Evolutionary conservation across 2,888 invertebrate genomes (phyloP).

Genomic region (Mesorhabditis sp.): DNA sequence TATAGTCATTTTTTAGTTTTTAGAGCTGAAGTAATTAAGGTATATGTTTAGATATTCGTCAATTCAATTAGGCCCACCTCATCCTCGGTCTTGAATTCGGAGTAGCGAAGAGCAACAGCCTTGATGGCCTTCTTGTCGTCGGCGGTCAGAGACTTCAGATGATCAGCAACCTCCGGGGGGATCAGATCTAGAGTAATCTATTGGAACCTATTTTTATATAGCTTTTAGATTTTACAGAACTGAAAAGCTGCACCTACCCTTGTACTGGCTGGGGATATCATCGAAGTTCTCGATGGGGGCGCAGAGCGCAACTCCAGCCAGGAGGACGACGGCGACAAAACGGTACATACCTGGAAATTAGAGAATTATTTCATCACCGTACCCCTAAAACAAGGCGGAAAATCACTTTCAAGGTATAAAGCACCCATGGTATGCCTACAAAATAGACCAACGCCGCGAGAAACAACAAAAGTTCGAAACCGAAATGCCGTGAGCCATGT

Average conservation of each 20-base stretch:
- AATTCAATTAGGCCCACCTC: constrained; percentile 1
- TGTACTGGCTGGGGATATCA: constrained; percentile 1
- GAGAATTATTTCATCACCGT: neutral
- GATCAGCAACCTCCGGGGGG: constrained; percentile 11
- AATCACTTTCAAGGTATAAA: no score
- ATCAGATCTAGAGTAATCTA: constrained; percentile 12
- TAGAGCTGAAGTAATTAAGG: neutral
- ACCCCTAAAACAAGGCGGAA: no score
- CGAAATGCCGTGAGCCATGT: no score
- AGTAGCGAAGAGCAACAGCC: constrained; percentile 9
- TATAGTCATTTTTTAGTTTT: neutral
- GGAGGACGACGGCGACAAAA: neutral
- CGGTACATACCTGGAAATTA: neutral
- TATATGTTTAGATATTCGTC: neutral
- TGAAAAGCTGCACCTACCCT: neutral
- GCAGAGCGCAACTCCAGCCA: constrained; percentile 5
- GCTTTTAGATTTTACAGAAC: no score
- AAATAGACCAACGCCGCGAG: no score
- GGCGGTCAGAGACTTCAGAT: constrained; percentile 9
- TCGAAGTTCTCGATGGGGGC: neutral
- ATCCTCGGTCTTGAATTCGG: constrained; percentile 9
- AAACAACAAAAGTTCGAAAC: no score
- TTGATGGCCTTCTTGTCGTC: constrained; percentile 14
- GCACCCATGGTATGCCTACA: no score
- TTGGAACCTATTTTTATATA: neutral